Evolutionary conservation across 2,888 invertebrate genomes (phyloP).

Genomic region (Ernsta delagoae): DNA sequence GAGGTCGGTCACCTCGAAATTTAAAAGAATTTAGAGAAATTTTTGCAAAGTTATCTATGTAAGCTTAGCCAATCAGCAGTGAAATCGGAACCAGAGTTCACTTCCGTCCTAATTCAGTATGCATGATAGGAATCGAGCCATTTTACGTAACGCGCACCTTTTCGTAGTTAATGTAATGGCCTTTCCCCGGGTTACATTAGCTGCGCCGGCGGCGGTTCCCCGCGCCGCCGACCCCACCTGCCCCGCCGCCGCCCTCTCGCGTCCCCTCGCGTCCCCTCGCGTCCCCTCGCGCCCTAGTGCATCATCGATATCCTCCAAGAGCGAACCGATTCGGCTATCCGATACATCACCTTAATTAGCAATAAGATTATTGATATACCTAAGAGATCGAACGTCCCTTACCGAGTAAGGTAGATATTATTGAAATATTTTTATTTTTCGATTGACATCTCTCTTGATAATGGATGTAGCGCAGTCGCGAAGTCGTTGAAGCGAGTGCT

Average conservation of each 20-base stretch:
- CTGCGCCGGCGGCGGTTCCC: constrained; percentile 49
- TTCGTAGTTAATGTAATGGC: constrained; percentile 76
- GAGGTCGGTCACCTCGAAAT: constrained; percentile 66
- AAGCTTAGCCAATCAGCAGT: constrained; percentile 83
- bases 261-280: constrained; percentile 29
- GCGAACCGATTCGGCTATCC: constrained; percentile 73
- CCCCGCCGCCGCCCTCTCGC: constrained; percentile 48
- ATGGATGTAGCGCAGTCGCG: constrained; percentile 54
- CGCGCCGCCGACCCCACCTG: constrained; percentile 43
- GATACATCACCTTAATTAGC: constrained; percentile 77
- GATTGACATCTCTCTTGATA: constrained; percentile 74
- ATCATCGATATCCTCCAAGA: constrained; percentile 53
- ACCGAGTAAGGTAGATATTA: constrained; percentile 84
- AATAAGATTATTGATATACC: constrained; percentile 82
- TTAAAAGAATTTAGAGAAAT: constrained; percentile 73
- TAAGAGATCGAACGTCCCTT: constrained; percentile 85
- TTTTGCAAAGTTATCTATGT: constrained; percentile 80
- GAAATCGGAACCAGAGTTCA: constrained; percentile 84
- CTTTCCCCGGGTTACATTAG: constrained; percentile 79
- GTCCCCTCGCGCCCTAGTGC: constrained; percentile 39
- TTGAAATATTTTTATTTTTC: constrained; percentile 78
- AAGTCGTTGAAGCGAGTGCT: constrained; percentile 36
- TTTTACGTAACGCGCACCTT: constrained; percentile 84
- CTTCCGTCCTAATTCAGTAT: constrained; percentile 85
- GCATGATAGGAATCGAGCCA: constrained; percentile 85